Evolutionary conservation across 1,140 invertebrate genomes (phyloP), one percentile per base, ranked within the genome.

Genomic region (Trigoniulus corallinus): DNA sequence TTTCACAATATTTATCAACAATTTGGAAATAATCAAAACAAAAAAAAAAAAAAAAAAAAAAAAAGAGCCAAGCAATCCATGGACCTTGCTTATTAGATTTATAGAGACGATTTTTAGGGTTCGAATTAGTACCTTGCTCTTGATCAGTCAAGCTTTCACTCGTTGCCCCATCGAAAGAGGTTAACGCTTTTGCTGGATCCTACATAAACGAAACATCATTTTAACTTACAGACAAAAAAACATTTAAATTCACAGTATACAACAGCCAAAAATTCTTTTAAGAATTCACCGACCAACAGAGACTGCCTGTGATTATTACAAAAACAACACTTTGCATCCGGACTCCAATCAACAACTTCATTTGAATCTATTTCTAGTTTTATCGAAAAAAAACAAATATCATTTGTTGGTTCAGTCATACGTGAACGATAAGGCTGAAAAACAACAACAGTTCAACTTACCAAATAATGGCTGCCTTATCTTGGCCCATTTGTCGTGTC

Each of bases 401-500:
- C 23, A 41, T 44, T 15, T 40, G 3, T 18, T n/a, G 29, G 51
- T 29, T 50, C n/a, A 34, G 40, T 13, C 44, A 15, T 21, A 15
- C 13, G 7, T 53, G 4, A 42, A 41, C 29, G 37, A 48, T 57
- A 49, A 39, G 57, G 50, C 26, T 50, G 29, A 34, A 34, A 7
- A 34, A 7, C 7, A 7, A 34, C 7, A 34, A 34, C 15, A 34
- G 15, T 34, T 7, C 15, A 7, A 15, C 29, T 48, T 56, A 62
- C 61, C 50, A 48, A 58, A 59, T 55, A 62, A 67, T 57, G 64
- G 61, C 74, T 80, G 72, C 82, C 84, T 77, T 81, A 86, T 69
- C 82, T 84, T 78, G 77, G 82, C 84, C 81, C 86, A 88, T 84
- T 80, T 84, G 78, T 83, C 82, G 76, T 82, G 78, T 75, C 85